phyloP scores from a whole-genome alignment of 1,140 invertebrate genomes.

The Probaryconus sp. region DNA sequence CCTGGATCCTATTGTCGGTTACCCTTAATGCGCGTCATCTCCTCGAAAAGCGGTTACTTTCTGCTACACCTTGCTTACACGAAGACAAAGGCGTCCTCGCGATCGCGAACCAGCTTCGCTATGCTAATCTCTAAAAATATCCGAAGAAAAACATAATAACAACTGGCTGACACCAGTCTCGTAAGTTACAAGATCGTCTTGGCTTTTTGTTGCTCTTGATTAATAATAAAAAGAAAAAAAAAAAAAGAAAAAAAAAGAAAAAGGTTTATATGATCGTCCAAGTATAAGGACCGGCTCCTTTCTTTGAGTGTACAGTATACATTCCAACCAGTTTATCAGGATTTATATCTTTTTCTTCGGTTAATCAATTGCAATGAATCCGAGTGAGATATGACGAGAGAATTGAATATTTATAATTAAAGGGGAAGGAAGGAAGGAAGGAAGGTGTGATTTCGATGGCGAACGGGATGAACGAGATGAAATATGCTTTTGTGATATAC shows the following conservation, averaged over 20 bases:
- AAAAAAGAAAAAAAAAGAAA: too few relatives aligned
- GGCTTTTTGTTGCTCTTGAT: constrained; percentile 46
- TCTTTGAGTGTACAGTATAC: constrained; percentile 42
- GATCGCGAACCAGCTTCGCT: constrained; percentile 67
- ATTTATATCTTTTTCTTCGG: constrained; percentile 43
- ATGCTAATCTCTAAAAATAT: constrained; percentile 67
- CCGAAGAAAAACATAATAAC: constrained; percentile 58
- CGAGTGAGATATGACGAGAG: constrained; percentile 38
- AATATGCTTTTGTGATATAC: too few relatives aligned
- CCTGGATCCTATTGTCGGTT: constrained; percentile 66
- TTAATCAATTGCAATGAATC: constrained; percentile 54
- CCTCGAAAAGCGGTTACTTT: constrained; percentile 5
- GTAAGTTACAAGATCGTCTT: constrained; percentile 57
- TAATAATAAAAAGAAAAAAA: constrained; percentile 46
- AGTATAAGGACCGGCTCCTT: constrained; percentile 12
- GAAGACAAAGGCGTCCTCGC: constrained; percentile 65
- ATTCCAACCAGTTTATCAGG: constrained; percentile 62
- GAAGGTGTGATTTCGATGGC: too few relatives aligned
- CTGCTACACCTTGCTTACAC: constrained; percentile 58
- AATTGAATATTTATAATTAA: constrained; percentile 34
- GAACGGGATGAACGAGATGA: too few relatives aligned
- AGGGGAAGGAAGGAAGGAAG: too few relatives aligned
- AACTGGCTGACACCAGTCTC: constrained; percentile 35
- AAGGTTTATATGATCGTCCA: constrained; percentile 16
- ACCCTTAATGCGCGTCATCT: constrained; percentile 69